Evolutionary conservation across 2,797 vertebrate genomes (phyloP).

Genomic region (Okamejei kenojei): DNA sequence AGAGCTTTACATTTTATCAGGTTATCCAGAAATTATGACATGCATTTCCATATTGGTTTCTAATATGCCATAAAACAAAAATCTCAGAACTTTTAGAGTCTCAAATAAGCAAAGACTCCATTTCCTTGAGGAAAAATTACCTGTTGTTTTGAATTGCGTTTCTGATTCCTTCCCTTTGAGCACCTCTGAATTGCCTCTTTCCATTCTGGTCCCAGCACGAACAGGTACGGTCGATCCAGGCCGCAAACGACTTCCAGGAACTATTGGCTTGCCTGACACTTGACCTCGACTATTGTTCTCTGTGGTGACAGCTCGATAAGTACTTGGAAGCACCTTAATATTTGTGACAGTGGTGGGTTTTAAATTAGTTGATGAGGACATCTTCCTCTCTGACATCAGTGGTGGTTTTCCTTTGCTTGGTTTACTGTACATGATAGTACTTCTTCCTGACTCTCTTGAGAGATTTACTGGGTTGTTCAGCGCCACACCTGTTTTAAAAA

Average conservation of each 20-base stretch:
- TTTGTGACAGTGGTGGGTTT: not conserved
- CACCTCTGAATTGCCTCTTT: not conserved
- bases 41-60: not conserved
- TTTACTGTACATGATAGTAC: not conserved
- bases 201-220: not conserved
- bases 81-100: not conserved
- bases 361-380: not conserved
- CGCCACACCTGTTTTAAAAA: not conserved
- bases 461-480: not conserved
- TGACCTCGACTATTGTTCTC: not conserved
- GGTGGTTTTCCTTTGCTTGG: not conserved
- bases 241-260: slow-evolving; percentile 11
- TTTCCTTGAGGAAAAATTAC: not conserved
- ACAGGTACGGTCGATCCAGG: not conserved
- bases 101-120: not conserved
- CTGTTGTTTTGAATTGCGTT: not conserved
- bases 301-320: not conserved
- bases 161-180: slow-evolving; percentile 20
- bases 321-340: not conserved
- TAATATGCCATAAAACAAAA: not conserved
- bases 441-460: not conserved
- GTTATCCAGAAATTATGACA: not conserved
- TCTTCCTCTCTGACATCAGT: not conserved
- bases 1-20: not conserved
- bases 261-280: not conserved